phyloP scores from a whole-genome alignment of 2,113 vertebrate species.

The Rhynchopsitta pachyrhyncha region DNA sequence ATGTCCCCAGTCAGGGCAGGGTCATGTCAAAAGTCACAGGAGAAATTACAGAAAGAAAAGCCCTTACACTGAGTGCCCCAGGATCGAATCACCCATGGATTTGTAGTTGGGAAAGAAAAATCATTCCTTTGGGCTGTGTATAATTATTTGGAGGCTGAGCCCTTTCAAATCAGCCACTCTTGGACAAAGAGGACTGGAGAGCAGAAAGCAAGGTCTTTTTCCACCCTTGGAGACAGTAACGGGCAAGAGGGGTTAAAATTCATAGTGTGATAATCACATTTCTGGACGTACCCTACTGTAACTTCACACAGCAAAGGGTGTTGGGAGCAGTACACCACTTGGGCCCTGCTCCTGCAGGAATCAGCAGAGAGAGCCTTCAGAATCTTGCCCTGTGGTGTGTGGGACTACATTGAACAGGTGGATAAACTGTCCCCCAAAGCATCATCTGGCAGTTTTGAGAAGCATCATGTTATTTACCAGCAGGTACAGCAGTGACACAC shows the following conservation, averaged over 20 bases:
- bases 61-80: not conserved
- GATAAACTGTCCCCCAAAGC: not conserved
- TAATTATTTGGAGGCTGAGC: not conserved
- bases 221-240: not conserved
- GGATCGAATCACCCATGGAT: not conserved
- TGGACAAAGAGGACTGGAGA: not conserved
- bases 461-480: not conserved
- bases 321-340: accelerated
- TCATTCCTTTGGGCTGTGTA: not conserved
- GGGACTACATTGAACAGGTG: not conserved
- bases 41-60: not conserved
- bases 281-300: not conserved
- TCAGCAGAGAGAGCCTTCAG: not conserved
- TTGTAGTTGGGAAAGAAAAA: not conserved
- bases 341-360: not conserved
- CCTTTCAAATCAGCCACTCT: not conserved
- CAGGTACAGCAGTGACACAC: not conserved
- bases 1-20: not conserved
- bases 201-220: not conserved
- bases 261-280: not conserved
- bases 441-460: not conserved
- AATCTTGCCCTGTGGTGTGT: not conserved
- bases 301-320: too few relatives aligned
- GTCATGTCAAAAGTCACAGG: not conserved
- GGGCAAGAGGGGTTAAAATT: not conserved